Base-by-base conservation (phyloP, 1,140 invertebrate species). In the Helicorthomorpha holstii region DNA sequence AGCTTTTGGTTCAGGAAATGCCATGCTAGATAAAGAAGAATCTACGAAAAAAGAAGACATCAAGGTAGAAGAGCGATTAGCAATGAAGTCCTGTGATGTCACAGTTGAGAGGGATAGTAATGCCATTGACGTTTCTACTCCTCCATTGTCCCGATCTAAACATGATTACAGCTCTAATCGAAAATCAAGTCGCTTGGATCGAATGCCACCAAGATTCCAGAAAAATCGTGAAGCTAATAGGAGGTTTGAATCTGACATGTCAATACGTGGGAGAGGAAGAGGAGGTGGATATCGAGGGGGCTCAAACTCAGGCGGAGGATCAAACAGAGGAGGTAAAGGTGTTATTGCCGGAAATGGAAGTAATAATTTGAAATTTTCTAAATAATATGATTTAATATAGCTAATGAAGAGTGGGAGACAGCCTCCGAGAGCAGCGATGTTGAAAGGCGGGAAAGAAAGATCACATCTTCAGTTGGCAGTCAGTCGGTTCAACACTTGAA, bases 391-490 rank as follows among this genome's bases (percentile, higher is more conserved):
- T 71, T 69, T n/a, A 71, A 74, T 56, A 64, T 65, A 22, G 65
- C 62, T 16, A 72, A 70, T 55, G 71, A 73, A 48, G 74, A 76
- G 53, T 76, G 74, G 74, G 74, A 76, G 59, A 76, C 74, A 27
- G 74, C 74, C n/a, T 75, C 73, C n/a, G 74, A 76, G 58, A 75
- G 71, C 58, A 75, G 74, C 62, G 73, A 73, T 58, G 60, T 72
- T 27, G 61, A 66, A 12, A 65, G 65, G 29, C 64, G 60, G 4
- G 59, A 19, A 55, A 44, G n/a, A 60, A 60, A 50, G 55, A 48
- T 38, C 34, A 57, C 53, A 10, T 21, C 25, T n/a, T n/a, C 21
- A 22, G 46, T 14, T 49, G 50, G 16, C 23, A n/a, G 14, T 59
- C 58, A 27, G 60, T n/a, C n/a, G n/a, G n/a, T n/a, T n/a, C n/a